Base-by-base conservation (phyloP, 2,888 invertebrate species). In the Euphydryas editha region DNA sequence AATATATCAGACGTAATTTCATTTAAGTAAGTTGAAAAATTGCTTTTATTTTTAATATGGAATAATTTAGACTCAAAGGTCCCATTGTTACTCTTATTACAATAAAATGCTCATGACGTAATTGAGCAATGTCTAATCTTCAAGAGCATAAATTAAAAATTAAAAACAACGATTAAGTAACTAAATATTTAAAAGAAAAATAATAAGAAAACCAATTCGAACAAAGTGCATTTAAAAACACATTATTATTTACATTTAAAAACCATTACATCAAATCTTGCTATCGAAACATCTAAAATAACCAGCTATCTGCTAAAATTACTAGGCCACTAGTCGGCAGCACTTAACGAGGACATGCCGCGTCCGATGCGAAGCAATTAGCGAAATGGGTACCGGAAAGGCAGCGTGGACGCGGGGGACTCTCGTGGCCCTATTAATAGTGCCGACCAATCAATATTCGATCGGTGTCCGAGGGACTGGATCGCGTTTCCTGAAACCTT, bases 361-460 rank as follows among this genome's bases (percentile, higher is more conserved):
- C 65, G 70, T 72, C 70, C 70, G 72, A 69, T 70, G 71, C 76
- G 77, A 74, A 81, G 85, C 86, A 88, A 88, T 88, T 88, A 88
- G 87, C 80, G 81, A 80, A 87, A 84, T 85, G 86, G 84, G 81
- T 80, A 78, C 76, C 83, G 86, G 75, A 70, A 70, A 68, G 70
- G 68, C 68, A 59, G 56, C 67, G 64, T 59, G 62, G 59, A 57
- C 69, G 75, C 74, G 66, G 76, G 77, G 80, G 76, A 78, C 79
- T 78, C 37, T 57, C 64, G 54, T 60, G 60, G 65, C 59, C 84
- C 88, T 88, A 89, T 86, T 89, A 87, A 88, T 88, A 88, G 86
- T 65, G 42, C 49, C 62, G 44, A 44, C 69, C 84, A 86, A 90
- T 90, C 90, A 90, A 90, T 90, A 90, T 87, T 86, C 85, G 84